phyloP scores from a whole-genome alignment of 2,113 vertebrate genomes.

The Tachycineta bicolor region DNA sequence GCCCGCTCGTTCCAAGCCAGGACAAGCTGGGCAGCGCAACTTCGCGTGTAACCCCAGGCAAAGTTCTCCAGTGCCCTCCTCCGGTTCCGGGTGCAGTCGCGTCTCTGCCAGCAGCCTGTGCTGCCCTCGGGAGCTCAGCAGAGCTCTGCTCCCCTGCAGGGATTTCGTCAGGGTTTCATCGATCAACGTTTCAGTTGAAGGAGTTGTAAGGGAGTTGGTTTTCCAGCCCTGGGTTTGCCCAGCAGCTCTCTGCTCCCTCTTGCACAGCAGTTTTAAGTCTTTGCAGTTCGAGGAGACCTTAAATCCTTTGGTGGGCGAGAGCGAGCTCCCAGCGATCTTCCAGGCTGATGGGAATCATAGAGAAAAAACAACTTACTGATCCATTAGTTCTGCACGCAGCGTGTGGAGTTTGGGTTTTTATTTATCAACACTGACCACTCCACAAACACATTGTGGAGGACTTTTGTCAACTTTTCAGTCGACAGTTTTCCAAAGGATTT shows the following conservation, averaged over 20 bases:
- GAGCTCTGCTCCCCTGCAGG: not conserved
- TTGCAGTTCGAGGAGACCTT: not conserved
- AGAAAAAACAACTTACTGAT: not conserved
- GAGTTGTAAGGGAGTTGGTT: not conserved
- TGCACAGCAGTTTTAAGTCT: not conserved
- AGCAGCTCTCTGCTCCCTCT: not conserved
- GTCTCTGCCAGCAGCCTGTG: not conserved
- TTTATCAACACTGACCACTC: not conserved
- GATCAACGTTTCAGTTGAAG: accelerated
- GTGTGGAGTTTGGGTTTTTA: not conserved
- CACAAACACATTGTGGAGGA: not conserved
- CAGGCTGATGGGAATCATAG: accelerated
- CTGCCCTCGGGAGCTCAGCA: not conserved
- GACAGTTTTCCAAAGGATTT: not conserved
- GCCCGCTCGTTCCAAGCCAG: not conserved
- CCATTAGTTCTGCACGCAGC: accelerated
- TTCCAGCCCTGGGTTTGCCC: not conserved
- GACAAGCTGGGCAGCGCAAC: not conserved
- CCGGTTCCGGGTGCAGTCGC: accelerated
- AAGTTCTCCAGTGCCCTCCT: accelerated
- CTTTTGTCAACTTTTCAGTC: accelerated
- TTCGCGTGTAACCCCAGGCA: not conserved
- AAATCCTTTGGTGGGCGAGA: accelerated
- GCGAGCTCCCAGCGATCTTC: not conserved
- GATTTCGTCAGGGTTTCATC: accelerated